phyloP scores from a whole-genome alignment of 1,140 invertebrate genomes.

The Cylas formicarius region DNA sequence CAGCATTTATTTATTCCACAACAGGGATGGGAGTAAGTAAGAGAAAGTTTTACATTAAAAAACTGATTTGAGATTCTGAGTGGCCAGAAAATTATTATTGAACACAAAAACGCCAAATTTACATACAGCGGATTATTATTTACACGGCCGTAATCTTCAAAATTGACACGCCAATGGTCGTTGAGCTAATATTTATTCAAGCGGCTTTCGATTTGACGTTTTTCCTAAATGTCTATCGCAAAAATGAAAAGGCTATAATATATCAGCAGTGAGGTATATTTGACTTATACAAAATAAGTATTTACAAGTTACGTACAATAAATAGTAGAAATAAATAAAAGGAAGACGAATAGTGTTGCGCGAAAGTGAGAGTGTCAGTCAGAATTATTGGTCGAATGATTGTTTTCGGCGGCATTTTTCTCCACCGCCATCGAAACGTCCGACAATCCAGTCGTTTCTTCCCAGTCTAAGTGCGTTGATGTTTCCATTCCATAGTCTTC shows the following conservation, averaged over 20 bases:
- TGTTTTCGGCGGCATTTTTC: constrained; percentile 21
- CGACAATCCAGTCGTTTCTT: constrained; percentile 31
- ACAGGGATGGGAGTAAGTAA: constrained; percentile 10
- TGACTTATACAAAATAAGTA: constrained; percentile 15
- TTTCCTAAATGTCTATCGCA: too few relatives aligned
- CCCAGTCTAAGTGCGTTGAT: constrained; percentile 34
- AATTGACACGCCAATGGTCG: too few relatives aligned
- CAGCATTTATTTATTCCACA: constrained; percentile 16
- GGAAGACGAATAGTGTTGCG: constrained; percentile 20
- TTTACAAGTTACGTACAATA: constrained; percentile 35
- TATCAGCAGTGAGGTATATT: constrained; percentile 22
- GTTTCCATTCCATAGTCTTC: constrained; percentile 34
- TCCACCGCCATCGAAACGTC: constrained; percentile 26
- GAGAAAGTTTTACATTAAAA: constrained; percentile 6
- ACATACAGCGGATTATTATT: too few relatives aligned
- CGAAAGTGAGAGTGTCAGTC: constrained; percentile 27
- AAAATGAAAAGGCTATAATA: too few relatives aligned
- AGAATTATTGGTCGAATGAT: constrained; percentile 26
- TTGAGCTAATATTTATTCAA: too few relatives aligned
- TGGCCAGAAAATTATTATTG: constrained; percentile 5
- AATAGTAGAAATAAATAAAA: constrained; percentile 40
- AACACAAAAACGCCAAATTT: constrained; percentile 5
- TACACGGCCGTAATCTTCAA: too few relatives aligned
- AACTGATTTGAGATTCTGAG: constrained; percentile 16
- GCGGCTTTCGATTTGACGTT: too few relatives aligned